Evolutionary conservation across 2,113 vertebrate species (phyloP).

Genomic region (Motacilla tschutschensis): DNA sequence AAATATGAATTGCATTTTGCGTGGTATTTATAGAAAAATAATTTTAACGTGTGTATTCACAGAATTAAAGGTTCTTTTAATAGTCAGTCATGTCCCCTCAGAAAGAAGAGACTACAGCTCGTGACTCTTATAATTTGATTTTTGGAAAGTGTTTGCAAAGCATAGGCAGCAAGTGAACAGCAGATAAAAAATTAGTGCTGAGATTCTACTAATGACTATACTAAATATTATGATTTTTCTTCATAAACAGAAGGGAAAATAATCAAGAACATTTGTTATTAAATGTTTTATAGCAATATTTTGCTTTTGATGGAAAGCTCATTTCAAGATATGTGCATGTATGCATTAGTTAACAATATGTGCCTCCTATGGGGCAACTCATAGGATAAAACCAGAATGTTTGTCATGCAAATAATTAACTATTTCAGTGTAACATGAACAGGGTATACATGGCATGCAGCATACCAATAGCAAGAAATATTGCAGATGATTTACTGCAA

Average conservation of each 20-base stretch:
- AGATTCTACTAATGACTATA: background rate
- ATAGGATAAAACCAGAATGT: background rate
- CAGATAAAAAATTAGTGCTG: background rate
- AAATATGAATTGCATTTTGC: slow-evolving; percentile 1
- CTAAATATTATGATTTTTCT: background rate
- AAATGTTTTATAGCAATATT: background rate
- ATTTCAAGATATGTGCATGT: background rate
- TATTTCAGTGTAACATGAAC: background rate
- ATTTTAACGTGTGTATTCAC: background rate
- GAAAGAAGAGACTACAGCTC: background rate
- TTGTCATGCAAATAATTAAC: background rate
- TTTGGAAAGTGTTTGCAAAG: background rate
- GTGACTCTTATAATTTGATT: background rate
- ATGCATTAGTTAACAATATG: background rate
- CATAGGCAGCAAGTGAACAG: background rate
- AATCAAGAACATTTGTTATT: background rate
- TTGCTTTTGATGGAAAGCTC: background rate
- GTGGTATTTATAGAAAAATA: slow-evolving; percentile 11
- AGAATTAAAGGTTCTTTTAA: background rate
- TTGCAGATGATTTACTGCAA: background rate
- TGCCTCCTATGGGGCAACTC: background rate
- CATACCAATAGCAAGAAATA: background rate
- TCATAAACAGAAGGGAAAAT: background rate
- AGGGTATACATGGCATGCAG: rapidly evolving
- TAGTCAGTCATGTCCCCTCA: background rate